These are phyloP conservation scores for Poeciliopsis infans DNA, from an alignment of 2,797 vertebrate species.

Conservation along the genomic window DNA sequence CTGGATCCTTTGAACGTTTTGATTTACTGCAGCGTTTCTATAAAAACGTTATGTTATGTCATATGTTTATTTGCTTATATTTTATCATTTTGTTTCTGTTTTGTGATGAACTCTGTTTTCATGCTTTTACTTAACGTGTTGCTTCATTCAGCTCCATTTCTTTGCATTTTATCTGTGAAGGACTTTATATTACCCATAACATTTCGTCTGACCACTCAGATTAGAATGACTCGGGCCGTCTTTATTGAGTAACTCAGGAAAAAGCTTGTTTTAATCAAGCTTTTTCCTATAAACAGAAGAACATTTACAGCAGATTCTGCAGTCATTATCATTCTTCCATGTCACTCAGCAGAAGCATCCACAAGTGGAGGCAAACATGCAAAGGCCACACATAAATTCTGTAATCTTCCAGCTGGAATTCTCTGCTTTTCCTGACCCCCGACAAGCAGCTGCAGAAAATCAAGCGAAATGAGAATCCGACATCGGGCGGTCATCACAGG, in stretches of 20 bases:
- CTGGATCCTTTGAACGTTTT: neutral
- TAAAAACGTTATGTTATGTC: neutral
- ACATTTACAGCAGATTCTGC: neutral
- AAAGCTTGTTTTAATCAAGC: neutral
- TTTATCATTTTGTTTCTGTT: neutral
- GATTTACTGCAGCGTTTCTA: neutral
- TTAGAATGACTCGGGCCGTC: neutral
- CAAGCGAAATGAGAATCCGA: neutral
- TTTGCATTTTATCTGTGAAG: neutral
- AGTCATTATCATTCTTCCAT: conserved; percentile 61
- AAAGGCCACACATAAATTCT: neutral
- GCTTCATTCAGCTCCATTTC: neutral
- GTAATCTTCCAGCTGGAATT: conserved; percentile 4
- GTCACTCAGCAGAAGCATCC: conserved; percentile 40
- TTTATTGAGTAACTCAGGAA: neutral
- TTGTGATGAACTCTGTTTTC: neutral
- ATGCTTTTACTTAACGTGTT: neutral
- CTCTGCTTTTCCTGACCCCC: neutral
- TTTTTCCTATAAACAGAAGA: neutral
- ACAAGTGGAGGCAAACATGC: neutral
- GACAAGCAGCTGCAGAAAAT: conserved; percentile 8
- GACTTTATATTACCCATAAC: neutral
- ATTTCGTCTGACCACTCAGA: too few species aligned
- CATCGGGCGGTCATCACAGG: neutral
- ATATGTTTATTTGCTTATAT: neutral